Evolutionary conservation across 2,888 invertebrate genomes (phyloP), one percentile per base, ranked within the genome.

Genomic region (Dascillus cervinus): DNA sequence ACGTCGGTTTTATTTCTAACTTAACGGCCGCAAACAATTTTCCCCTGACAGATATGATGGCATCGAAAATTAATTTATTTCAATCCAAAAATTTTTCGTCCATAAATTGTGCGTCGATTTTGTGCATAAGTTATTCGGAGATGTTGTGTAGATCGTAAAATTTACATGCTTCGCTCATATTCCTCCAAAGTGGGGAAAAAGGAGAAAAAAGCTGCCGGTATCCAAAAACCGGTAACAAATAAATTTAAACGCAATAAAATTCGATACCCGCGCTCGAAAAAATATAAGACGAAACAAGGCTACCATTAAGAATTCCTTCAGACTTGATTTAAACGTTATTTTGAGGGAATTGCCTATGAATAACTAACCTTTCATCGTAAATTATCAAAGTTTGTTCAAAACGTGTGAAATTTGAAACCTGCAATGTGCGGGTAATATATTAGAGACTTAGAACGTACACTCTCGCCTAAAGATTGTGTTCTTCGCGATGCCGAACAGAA

Each of bases 331-430:
- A 53, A 46, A 43, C 37, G 45, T 47, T 47, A 48, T 49, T 53
- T 50, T 47, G 47, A 51, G 46, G 46, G 47, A 52, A 53, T 50
- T 46, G 50, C 47, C 50, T 51, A 55, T 52, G 54, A 55, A 54
- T 56, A 55, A 54, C 52, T 37, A 41, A 52, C 40, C 53, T 48
- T 49, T 52, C 52, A 46, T 49, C 54, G 47, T 58, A 58, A 58
- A 58, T 58, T 56, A 57, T 44, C 48, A 50, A 56, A 54, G 52
- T 55, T 56, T 53, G 50, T 54, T 51, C 49, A 44, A n/a, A 55
- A 56, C 43, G 39, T 32, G 47, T 58, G 57, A 58, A 58, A 59
- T 55, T 53, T 55, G 57, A 59, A 49, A 54, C 53, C 47, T 37
- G 46, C 52, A 53, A 52, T 52, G 50, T 50, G 52, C 33, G 39